phyloP scores from a whole-genome alignment of 2,113 vertebrate genomes.

The Hirundichthys speculiger region DNA sequence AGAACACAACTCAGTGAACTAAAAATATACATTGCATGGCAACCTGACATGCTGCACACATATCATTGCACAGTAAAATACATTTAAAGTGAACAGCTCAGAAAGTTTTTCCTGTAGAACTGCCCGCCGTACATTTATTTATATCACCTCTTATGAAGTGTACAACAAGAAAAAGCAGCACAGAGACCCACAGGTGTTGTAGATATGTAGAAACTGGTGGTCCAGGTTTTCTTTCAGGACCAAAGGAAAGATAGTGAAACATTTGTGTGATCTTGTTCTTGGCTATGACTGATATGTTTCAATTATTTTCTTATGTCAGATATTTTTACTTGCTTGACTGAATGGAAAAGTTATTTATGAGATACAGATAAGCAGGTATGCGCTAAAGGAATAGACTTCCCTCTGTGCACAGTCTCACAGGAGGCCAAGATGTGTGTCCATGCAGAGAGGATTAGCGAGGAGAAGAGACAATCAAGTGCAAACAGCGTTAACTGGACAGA shows the following conservation, averaged over 20 bases:
- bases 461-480: not conserved
- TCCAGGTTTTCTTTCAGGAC: not conserved
- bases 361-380: too few species aligned
- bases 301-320: too few species aligned
- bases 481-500: constrained; percentile 21
- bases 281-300: not conserved
- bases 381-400: too few species aligned
- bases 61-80: not conserved
- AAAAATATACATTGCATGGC: not conserved
- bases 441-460: not conserved
- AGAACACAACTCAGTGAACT: not conserved
- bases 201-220: not conserved
- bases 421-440: not conserved
- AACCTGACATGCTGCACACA: not conserved
- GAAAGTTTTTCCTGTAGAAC: not conserved
- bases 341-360: too few species aligned
- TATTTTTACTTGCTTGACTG: too few species aligned
- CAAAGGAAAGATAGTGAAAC: not conserved
- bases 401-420: too few species aligned
- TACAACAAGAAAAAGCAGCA: not conserved
- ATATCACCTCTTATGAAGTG: not conserved
- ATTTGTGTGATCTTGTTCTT: not conserved
- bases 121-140: not conserved
- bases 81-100: not conserved
- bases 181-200: not conserved